Evolutionary conservation across 64 coral and sea anemone species (phyloP), one percentile per base, ranked within the genome.

Genomic region (Porites lutea): DNA sequence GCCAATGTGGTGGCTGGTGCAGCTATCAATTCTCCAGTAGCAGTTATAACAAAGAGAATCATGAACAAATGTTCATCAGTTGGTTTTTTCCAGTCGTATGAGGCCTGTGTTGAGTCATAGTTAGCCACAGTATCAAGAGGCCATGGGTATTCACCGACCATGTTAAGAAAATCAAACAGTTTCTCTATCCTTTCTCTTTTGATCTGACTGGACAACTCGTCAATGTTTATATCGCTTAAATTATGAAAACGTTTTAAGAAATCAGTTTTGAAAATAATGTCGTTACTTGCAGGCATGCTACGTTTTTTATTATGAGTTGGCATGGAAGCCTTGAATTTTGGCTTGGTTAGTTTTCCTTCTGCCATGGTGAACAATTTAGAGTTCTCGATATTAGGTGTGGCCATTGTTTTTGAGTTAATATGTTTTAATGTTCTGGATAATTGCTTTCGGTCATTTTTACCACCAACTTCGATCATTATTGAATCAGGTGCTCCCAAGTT

Each of bases 71-170:
- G 64, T 27, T 27, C 57, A 23, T 90, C 53, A 18, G 84, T 69
- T 13, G 49, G 79, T 1, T 8, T 45, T 50, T 68, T 20, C 90
- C 96, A 98, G n/a, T 88, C 90, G 23, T 48, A 15, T 4, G 95
- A 86, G 16, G 64, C 57, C 46, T 81, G 79, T 8, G 90, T 94
- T 5, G 19, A 58, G 8, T 95, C 85, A 75, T 92, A 95, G 92
- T 95, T 76, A 37, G 91, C 74, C 27, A 98, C 62, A 5, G 96
- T 95, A 71, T 98, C 88, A 8, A 98, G 83, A 20, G 93, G 93
- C 96, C 96, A 98, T 13, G 96, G 96, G 16, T 92, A 92, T 47
- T 95, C 86, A 27, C 91, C 95, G 4, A 84, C 83, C 87, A 93
- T 93, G 53, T 93, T 96, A 9, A 96, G 95, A 27, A 65, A 96